Base-by-base conservation (phyloP, 2,888 invertebrate species). In the Ametastegia equiseti region DNA sequence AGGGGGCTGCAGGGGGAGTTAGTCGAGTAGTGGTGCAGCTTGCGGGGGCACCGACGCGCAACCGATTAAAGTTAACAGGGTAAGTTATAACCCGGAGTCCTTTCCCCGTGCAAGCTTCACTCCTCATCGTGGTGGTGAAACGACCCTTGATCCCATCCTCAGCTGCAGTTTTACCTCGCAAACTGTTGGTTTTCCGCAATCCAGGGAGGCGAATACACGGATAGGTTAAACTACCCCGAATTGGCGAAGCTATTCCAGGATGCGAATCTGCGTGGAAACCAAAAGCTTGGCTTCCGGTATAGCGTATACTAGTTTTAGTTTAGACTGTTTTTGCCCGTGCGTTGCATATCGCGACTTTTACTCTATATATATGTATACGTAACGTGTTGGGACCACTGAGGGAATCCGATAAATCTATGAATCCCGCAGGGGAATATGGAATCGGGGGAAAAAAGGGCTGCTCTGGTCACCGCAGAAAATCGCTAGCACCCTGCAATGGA, bases 41-140 rank as follows among this genome's bases (percentile, higher is more conserved):
- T 83, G 82, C 83, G 83, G 82, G 83, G 83, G 83, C 83, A 84
- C 82, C 81, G 84, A 83, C 83, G 83, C 82, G 81, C 82, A 83
- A 77, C 79, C 80, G 81, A 83, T 83, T 83, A 81, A 83, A 83
- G 81, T 83, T 81, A 83, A 75, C 83, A 80, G 81, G 81, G 81
- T 82, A 83, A 80, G 75, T 80, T 81, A 83, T 83, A 80, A 75
- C 80, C 73, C 42, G 47, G 47, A 30, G 47, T 13, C n/a, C 47
- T 23, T 47, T 30, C 23, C 45, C 47, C 71, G n/a, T n/a, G n/a
- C n/a, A 19, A 19, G 23, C 67, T 67, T n/a, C n/a, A n/a, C 67
- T 67, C 67, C 67, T 67, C 7, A n/a, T 65, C 45, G 45, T 45
- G 27, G n/a, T n/a, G 15, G 27, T 36, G n/a, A 47, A 30, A 13